These are phyloP conservation scores for Arge pagana DNA, from an alignment of 2,888 invertebrate genomes.

Conservation along the genomic window DNA sequence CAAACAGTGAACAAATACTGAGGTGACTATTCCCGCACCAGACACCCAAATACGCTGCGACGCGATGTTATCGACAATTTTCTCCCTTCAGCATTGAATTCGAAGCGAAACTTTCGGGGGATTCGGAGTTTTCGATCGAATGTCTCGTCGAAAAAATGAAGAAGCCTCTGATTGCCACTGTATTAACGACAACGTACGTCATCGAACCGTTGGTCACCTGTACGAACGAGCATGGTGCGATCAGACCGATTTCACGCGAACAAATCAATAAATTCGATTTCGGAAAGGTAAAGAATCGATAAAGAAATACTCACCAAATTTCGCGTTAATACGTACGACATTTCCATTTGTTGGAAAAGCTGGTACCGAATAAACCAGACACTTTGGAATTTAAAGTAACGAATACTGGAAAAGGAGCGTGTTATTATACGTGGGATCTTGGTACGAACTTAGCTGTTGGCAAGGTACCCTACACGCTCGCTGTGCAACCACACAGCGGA, in stretches of 20 bases:
- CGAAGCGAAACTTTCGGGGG: conserved; percentile 62
- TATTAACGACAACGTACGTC: conserved; percentile 62
- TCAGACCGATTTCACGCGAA: conserved; percentile 39
- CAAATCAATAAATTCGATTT: conserved; percentile 53
- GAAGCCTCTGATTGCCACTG: conserved; percentile 60
- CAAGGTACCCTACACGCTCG: conserved; percentile 28
- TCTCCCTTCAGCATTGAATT: conserved; percentile 60
- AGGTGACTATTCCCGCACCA: no score
- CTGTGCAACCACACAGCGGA: conserved; percentile 31
- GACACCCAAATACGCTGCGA: no score
- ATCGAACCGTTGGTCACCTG: conserved; percentile 62
- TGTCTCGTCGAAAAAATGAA: conserved; percentile 63
- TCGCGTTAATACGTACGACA: conserved; percentile 16
- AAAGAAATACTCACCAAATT: conserved; percentile 15
- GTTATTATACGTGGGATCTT: conserved; percentile 53
- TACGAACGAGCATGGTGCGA: conserved; percentile 37
- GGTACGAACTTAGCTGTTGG: conserved; percentile 25
- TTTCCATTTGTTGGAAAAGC: conserved; percentile 35
- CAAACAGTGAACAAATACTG: conserved; percentile 60
- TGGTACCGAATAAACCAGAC: conserved; percentile 41
- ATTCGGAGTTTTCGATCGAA: conserved; percentile 63
- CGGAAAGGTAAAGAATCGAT: conserved; percentile 50
- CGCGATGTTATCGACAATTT: no score
- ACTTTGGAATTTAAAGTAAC: conserved; percentile 44
- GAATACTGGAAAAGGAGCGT: conserved; percentile 51